Percentiles rank a stretch among this genome's conserved stretches.
Evolutionary conservation across 2,113 vertebrate species (phyloP).

Genomic region (Cyprinus carpio): DNA sequence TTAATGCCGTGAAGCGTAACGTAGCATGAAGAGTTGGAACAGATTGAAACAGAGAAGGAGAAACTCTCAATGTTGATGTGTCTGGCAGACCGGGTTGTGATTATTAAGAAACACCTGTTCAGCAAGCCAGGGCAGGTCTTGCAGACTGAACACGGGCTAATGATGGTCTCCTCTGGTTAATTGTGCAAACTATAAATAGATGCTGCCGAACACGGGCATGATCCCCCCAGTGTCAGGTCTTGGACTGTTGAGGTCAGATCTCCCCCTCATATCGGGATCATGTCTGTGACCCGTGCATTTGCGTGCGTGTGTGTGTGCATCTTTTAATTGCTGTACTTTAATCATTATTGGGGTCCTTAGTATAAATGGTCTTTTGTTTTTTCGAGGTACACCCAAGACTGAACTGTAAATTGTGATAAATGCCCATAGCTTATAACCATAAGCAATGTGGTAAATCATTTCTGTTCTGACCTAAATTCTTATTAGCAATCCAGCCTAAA

Average conservation of each 20-base stretch:
- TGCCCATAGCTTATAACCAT: neutral
- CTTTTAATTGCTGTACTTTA: neutral
- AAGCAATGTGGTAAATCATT: neutral
- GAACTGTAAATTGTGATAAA: neutral
- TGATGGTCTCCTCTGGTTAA: conserved; percentile 78
- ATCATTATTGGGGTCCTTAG: conserved; percentile 5
- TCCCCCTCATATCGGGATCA: conserved; percentile 4
- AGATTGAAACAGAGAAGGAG: conserved; percentile 66
- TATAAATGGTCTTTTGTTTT: conserved; percentile 10
- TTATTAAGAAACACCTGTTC: conserved; percentile 82
- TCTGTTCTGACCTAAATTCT: neutral
- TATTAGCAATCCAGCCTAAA: neutral
- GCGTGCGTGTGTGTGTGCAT: neutral
- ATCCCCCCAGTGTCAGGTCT: conserved; percentile 2
- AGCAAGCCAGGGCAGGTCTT: conserved; percentile 70
- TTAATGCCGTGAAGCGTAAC: neutral
- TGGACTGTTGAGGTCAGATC: conserved; percentile 11
- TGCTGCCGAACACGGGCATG: conserved; percentile 44
- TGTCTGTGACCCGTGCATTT: neutral
- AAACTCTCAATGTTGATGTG: conserved; percentile 70
- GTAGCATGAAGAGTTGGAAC: conserved; percentile 51
- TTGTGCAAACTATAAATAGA: conserved; percentile 80
- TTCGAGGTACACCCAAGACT: neutral
- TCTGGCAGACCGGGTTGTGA: conserved; percentile 72
- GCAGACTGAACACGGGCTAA: conserved; percentile 76